These are phyloP conservation scores for Aspidiotus destructor DNA, from an alignment of 2,888 invertebrate genomes.

Conservation along the genomic window DNA sequence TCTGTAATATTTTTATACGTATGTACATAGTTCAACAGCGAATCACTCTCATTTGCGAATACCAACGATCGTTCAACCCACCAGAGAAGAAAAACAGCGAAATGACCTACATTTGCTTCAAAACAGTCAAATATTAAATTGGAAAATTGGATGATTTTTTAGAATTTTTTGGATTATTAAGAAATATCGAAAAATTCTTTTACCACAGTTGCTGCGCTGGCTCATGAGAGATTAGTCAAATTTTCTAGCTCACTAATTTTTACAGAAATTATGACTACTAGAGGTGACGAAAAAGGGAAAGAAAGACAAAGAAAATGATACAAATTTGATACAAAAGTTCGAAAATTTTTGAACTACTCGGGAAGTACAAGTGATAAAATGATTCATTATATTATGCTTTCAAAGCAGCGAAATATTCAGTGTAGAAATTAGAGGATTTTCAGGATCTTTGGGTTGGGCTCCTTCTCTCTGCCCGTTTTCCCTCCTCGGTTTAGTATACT, in stretches of 20 bases:
- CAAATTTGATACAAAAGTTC: not conserved
- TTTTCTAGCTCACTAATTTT: not conserved
- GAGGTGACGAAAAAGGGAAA: not conserved
- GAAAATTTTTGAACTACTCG: not conserved
- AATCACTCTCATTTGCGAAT: not conserved
- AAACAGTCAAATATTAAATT: slow-evolving; percentile 1
- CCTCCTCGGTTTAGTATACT: too few relatives aligned
- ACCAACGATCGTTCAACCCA: not conserved
- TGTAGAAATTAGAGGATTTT: too few relatives aligned
- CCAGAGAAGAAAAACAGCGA: slow-evolving; percentile 2
- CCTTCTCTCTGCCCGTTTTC: too few relatives aligned
- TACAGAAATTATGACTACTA: not conserved
- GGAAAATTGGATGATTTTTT: slow-evolving; percentile 10
- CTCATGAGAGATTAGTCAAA: not conserved
- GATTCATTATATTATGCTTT: too few relatives aligned
- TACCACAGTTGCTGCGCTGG: not conserved
- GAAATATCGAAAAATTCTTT: not conserved
- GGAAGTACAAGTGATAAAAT: too few relatives aligned
- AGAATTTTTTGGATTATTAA: slow-evolving; percentile 3
- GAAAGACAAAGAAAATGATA: not conserved
- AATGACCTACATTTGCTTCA: not conserved
- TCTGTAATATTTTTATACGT: not conserved
- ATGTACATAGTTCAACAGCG: slow-evolving; percentile 1
- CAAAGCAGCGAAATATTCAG: too few relatives aligned
- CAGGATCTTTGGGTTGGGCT: too few relatives aligned